Base-by-base conservation (phyloP, 1,140 invertebrate species). In the Centruroides sculpturatus region DNA sequence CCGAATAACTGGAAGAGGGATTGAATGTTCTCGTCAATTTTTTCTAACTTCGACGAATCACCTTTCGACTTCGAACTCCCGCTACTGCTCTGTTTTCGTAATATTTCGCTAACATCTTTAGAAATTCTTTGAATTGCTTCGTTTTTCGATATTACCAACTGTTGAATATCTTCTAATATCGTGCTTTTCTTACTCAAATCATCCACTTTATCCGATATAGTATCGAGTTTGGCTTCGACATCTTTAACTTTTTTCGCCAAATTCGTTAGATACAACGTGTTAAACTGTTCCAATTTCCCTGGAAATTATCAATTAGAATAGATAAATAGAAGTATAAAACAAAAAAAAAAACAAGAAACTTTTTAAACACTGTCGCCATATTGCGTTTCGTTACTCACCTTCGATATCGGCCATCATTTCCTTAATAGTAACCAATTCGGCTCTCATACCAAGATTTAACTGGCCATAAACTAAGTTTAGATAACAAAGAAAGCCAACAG, bases 1-100 rank as follows among this genome's bases (percentile, higher is more conserved):
- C 61, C 56, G 57, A 65, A 61, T 46, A 62, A 59, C 46, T 65
- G 60, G 35, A 60, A 59, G n/a, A 65, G 47, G 11, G 57, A 58
- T 35, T 65, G 60, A 41, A 65, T 56, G 13, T 65, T 65, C 50
- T 65, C 64, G 36, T 52, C 46, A 4, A 65, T 13, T 50, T 59
- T 65, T 23, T 65, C 59, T 10, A 65, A 11, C 35, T 48, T 53
- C 13, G 57, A 51, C 9, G 54, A 46, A 52, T 59, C 57, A 1
- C 34, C 52, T 12, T 59, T 60, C 11, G 47, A 47, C 56, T 61
- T 64, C 52, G 56, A 59, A 47, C 47, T 59, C n/a, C 35, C 11
- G 8, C 52, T 52, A 34, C 41, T 36, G 10, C 36, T 46, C 48
- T 61, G 59, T 52, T 59, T 65, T 2, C 60, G 51, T 9, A 34